These are phyloP conservation scores for Cerceris rybyensis DNA, from an alignment of 2,888 invertebrate genomes.

Conservation along the genomic window DNA sequence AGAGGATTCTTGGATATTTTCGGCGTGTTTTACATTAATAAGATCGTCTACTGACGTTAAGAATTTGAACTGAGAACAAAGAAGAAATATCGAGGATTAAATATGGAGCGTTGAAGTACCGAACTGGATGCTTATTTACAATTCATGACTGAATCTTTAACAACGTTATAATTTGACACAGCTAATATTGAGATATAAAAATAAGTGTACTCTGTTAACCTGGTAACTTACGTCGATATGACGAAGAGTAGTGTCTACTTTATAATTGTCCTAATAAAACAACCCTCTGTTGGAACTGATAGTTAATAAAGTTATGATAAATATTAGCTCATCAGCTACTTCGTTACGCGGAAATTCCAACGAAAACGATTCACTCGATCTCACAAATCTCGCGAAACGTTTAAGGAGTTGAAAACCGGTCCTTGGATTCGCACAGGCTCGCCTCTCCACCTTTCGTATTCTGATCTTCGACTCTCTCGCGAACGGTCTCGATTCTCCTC, in stretches of 20 bases:
- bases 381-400: slow-evolving; percentile 34
- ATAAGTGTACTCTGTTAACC: too few species aligned
- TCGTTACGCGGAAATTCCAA: slow-evolving; percentile 48
- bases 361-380: slow-evolving; percentile 27
- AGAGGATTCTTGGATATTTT: too few species aligned
- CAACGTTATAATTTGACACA: too few species aligned
- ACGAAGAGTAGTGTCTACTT: background rate
- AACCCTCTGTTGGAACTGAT: background rate
- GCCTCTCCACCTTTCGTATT: slow-evolving; percentile 6
- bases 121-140: too few species aligned
- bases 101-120: too few species aligned
- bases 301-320: slow-evolving; percentile 32
- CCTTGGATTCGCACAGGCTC: slow-evolving; percentile 16
- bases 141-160: too few species aligned
- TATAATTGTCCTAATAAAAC: background rate
- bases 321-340: slow-evolving; percentile 35
- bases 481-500: slow-evolving; percentile 51
- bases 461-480: slow-evolving; percentile 43
- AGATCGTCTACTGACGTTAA: too few species aligned
- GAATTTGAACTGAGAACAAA: too few species aligned
- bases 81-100: too few species aligned
- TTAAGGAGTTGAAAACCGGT: slow-evolving; percentile 43
- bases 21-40: too few species aligned
- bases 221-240: background rate
- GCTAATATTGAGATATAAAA: too few species aligned